Conservation (phyloP, 2,113 vertebrate species). For the Chauna torquata region DNA sequence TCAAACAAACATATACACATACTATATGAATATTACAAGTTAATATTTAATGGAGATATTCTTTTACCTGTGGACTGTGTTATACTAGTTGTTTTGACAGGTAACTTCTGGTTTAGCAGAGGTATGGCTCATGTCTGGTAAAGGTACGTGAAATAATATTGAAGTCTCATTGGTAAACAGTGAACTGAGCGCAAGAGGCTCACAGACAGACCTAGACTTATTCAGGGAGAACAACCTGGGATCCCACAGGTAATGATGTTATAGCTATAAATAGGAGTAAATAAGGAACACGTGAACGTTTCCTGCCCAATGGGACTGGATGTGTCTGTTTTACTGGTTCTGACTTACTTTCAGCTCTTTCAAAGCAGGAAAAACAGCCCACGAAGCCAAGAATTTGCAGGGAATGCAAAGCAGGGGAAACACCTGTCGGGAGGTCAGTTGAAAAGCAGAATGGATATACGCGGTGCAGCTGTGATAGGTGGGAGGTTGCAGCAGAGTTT, state of each 20-base stretch:
- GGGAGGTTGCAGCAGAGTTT: not conserved
- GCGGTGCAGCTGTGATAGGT: not conserved
- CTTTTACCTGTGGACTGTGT: not conserved
- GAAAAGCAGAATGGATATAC: not conserved
- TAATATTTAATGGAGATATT: constrained; percentile 36
- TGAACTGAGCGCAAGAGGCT: not conserved
- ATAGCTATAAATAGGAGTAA: not conserved
- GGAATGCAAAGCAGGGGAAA: constrained; percentile 45
- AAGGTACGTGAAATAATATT: not conserved
- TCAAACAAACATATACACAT: not conserved
- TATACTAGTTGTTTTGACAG: not conserved
- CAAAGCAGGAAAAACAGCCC: not conserved
- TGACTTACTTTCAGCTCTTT: constrained; percentile 24
- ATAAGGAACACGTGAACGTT: not conserved
- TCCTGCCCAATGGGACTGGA: not conserved
- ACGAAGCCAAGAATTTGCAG: constrained; percentile 7
- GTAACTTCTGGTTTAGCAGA: not conserved
- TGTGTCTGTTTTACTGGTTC: not conserved
- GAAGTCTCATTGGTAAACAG: not conserved
- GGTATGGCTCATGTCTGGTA: not conserved
- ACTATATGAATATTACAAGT: not conserved
- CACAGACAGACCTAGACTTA: not conserved
- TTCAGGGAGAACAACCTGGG: not conserved
- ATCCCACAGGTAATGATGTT: not conserved
- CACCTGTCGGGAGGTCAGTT: constrained; percentile 53